A percentile compares a stretch with the other conserved stretches of the same genome.
These are phyloP conservation scores for Phoxinus dragarum DNA, from an alignment of 2,797 vertebrate species.

Conservation along the genomic window DNA sequence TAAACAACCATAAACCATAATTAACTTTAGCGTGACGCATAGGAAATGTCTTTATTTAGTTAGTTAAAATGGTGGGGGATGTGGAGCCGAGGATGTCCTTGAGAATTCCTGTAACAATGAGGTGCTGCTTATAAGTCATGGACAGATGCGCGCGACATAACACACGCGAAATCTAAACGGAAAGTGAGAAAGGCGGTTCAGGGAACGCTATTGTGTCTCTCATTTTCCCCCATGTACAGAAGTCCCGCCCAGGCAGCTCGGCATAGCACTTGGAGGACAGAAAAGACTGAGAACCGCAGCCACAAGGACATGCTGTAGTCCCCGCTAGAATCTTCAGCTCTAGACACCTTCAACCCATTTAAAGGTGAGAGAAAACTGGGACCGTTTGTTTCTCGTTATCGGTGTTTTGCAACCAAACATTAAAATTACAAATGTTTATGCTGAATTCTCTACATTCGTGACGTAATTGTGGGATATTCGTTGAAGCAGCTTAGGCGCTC, in stretches of 20 bases:
- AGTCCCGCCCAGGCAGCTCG: slow-evolving; percentile 37
- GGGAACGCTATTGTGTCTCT: slow-evolving; percentile 10
- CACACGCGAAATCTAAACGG: slow-evolving; percentile 1
- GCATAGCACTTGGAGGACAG: slow-evolving; percentile 28
- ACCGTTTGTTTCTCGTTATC: background rate
- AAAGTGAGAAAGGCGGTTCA: slow-evolving; percentile 21
- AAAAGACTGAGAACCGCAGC: slow-evolving; percentile 30
- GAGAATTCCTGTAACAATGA: slow-evolving; percentile 16
- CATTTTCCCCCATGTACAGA: background rate
- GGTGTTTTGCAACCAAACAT: background rate
- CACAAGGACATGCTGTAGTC: slow-evolving; percentile 55
- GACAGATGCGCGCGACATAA: slow-evolving; percentile 15
- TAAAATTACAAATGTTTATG: background rate
- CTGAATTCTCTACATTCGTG: background rate
- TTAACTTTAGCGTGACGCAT: slow-evolving; percentile 20
- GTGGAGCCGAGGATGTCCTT: background rate
- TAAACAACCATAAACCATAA: slow-evolving; percentile 3
- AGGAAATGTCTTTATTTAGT: slow-evolving; percentile 21
- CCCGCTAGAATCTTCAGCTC: slow-evolving; percentile 32
- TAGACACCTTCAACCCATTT: slow-evolving; percentile 13
- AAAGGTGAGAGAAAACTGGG: slow-evolving; percentile 44
- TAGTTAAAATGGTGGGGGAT: background rate
- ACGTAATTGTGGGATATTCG: background rate
- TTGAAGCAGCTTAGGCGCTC: background rate
- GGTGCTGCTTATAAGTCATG: background rate